A percentile compares a stretch with the other conserved stretches of the same genome.
These are phyloP conservation scores for Phalacrocorax aristotelis DNA, from an alignment of 2,113 vertebrate genomes.

Conservation along the genomic window DNA sequence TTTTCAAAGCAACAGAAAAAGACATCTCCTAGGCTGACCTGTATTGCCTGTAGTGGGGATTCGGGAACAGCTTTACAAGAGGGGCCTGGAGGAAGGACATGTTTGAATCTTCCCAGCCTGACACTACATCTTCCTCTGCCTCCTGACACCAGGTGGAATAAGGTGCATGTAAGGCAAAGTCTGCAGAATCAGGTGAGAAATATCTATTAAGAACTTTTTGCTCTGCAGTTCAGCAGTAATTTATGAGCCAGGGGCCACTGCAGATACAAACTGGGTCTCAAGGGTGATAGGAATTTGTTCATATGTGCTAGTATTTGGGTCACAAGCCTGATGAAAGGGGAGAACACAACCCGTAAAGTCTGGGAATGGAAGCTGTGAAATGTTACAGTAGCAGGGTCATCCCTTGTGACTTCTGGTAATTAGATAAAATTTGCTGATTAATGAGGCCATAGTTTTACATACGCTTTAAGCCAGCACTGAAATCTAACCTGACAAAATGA, in stretches of 20 bases:
- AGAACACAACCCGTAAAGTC: neutral
- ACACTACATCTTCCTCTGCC: neutral
- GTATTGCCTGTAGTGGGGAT: neutral
- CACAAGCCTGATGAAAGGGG: constrained; percentile 2
- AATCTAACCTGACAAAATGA: constrained; percentile 14
- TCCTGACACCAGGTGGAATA: neutral
- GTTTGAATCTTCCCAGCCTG: neutral
- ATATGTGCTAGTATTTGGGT: constrained; percentile 19
- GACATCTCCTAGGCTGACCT: neutral
- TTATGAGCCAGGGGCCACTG: neutral
- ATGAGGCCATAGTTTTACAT: constrained; percentile 11
- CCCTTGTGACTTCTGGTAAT: constrained; percentile 52
- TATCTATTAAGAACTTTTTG: neutral
- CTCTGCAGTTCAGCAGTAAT: neutral
- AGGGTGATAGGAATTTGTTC: neutral
- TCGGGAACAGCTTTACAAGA: neutral
- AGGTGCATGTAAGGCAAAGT: neutral
- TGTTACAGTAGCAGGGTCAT: neutral
- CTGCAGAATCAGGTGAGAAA: neutral
- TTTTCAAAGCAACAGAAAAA: neutral
- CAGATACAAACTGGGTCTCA: neutral
- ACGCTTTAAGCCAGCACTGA: neutral
- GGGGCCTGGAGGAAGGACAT: neutral
- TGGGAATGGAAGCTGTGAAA: neutral
- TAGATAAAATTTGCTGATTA: constrained; percentile 43